phyloP scores from a whole-genome alignment of 2,888 invertebrate species.

The Gibbula magus region DNA sequence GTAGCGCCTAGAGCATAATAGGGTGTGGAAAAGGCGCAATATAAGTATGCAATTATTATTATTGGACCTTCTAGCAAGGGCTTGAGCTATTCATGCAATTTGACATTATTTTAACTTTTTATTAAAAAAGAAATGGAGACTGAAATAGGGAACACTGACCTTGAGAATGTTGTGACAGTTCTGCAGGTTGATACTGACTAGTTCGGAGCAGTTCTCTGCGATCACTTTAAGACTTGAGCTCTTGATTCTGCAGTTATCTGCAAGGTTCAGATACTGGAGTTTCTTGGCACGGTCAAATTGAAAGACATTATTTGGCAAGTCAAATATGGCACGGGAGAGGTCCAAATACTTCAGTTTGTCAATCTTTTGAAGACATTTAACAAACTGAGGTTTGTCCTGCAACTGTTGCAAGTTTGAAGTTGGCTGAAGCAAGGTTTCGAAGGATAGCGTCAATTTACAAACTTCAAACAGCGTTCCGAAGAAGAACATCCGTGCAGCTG shows the following conservation, averaged over 20 bases:
- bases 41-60: too few relatives aligned
- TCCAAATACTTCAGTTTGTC: slow-evolving; percentile 53
- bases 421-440: slow-evolving; percentile 63
- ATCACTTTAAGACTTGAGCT: slow-evolving; percentile 59
- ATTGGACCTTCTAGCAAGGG: too few relatives aligned
- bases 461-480: slow-evolving; percentile 69
- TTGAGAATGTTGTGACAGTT: slow-evolving; percentile 50
- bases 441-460: slow-evolving; percentile 56
- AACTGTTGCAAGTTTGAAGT: slow-evolving; percentile 62
- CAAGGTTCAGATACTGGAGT: slow-evolving; percentile 64
- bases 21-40: too few relatives aligned
- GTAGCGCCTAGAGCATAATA: too few relatives aligned
- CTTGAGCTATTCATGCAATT: too few relatives aligned
- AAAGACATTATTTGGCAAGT: slow-evolving; percentile 50
- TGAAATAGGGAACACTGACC: slow-evolving; percentile 1
- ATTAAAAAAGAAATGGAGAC: background rate
- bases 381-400: slow-evolving; percentile 55
- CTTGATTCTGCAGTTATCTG: slow-evolving; percentile 58
- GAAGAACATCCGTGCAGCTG: slow-evolving; percentile 71
- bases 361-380: slow-evolving; percentile 50
- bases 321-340: slow-evolving; percentile 55
- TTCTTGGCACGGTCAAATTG: slow-evolving; percentile 41
- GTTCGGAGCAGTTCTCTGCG: slow-evolving; percentile 61
- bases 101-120: too few relatives aligned
- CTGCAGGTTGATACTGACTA: slow-evolving; percentile 67